phyloP scores from a whole-genome alignment of 2,888 invertebrate genomes.

The Nomada lathburiana region DNA sequence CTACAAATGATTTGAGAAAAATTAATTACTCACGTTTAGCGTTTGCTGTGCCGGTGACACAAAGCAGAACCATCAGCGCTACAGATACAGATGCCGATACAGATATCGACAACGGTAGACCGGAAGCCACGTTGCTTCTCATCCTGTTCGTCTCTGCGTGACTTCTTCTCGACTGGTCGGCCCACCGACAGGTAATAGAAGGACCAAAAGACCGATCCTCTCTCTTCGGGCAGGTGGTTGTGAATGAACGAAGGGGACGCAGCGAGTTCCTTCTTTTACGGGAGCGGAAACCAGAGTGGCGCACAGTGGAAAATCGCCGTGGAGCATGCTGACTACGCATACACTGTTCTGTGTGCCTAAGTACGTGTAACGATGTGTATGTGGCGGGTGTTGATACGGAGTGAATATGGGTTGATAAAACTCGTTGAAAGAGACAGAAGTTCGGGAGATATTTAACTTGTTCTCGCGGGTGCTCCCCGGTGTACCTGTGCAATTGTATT shows the following conservation, averaged over 20 bases:
- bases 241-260: constrained; percentile 75
- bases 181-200: background rate
- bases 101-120: constrained; percentile 39
- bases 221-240: constrained; percentile 79
- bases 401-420: constrained; percentile 15
- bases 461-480: background rate
- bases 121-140: constrained; percentile 60
- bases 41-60: constrained; percentile 64
- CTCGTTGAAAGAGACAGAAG: constrained; percentile 1
- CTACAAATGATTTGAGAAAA: background rate
- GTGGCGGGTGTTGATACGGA: constrained; percentile 1
- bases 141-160: constrained; percentile 23
- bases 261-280: constrained; percentile 72
- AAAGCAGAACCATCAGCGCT: constrained; percentile 66
- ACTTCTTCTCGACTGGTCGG: constrained; percentile 3
- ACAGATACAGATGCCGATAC: constrained; percentile 26
- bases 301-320: constrained; percentile 69
- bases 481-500: background rate
- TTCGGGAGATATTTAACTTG: constrained; percentile 12
- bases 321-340: constrained; percentile 58
- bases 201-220: constrained; percentile 68
- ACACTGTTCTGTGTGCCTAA: constrained; percentile 38
- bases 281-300: constrained; percentile 69
- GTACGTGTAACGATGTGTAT: background rate
- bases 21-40: constrained; percentile 76